Conservation (phyloP, 2,888 invertebrate genomes). For the Volucella inflata region DNA sequence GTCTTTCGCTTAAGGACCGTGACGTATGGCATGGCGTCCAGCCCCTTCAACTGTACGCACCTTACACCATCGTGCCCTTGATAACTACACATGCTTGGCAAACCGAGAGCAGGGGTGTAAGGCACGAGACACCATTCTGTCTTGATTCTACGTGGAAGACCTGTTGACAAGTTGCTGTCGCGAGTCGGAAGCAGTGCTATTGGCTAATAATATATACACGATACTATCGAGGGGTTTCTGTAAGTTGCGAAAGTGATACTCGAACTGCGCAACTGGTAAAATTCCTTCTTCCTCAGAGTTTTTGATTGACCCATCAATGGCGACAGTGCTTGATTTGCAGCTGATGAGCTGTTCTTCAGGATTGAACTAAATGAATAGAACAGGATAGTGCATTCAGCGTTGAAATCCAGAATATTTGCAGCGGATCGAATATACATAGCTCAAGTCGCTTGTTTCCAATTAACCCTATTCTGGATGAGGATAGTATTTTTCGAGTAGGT, state of each 20-base stretch:
- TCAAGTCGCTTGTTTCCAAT: conserved; percentile 21
- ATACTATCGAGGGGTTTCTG: no score
- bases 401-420: conserved; percentile 7
- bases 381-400: neutral
- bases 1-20: conserved; percentile 25
- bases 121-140: conserved; percentile 17
- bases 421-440: neutral
- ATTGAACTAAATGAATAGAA: conserved; percentile 13
- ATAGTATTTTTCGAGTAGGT: no score
- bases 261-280: no score
- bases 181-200: no score
- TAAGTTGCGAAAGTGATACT: no score
- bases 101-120: neutral
- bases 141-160: conserved; percentile 42
- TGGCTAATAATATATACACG: no score
- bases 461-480: conserved; percentile 10
- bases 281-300: no score
- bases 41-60: no score
- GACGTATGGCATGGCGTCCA: conserved; percentile 21
- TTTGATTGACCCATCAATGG: no score
- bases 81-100: neutral
- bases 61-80: no score
- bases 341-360: neutral
- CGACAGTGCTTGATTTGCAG: neutral
- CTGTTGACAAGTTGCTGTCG: conserved; percentile 19